Evolutionary conservation across 2,113 vertebrate species (phyloP).

Genomic region (Syngnathus scovelli): DNA sequence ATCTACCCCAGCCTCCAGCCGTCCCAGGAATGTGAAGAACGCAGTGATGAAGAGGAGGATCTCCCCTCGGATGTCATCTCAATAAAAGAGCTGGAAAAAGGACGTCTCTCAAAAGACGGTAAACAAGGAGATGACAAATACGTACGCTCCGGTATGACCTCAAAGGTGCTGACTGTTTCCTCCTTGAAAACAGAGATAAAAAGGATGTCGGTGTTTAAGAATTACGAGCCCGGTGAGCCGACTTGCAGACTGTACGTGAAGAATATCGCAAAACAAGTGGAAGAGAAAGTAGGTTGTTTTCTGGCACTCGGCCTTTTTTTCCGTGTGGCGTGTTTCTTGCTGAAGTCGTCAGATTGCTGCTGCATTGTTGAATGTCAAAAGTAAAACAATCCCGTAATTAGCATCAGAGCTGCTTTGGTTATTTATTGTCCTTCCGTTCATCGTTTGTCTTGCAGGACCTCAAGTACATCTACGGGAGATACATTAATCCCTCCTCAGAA

Average conservation of each 20-base stretch:
- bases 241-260: constrained; percentile 97
- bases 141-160: not conserved
- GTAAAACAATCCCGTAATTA: not conserved
- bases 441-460: constrained; percentile 77
- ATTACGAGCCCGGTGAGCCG: constrained; percentile 89
- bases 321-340: not conserved
- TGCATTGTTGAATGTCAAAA: not conserved
- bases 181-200: constrained; percentile 83
- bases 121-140: constrained; percentile 25
- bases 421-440: not conserved
- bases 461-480: constrained; percentile 95
- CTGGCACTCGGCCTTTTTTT: constrained; percentile 16
- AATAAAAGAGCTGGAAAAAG: constrained; percentile 85
- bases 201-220: constrained; percentile 91
- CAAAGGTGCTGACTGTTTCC: not conserved
- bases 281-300: constrained; percentile 81
- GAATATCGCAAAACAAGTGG: constrained; percentile 92
- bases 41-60: constrained; percentile 76
- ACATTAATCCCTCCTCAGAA: constrained; percentile 83
- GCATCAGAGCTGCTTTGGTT: not conserved
- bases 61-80: constrained; percentile 87
- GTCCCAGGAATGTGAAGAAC: constrained; percentile 71
- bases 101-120: constrained; percentile 88
- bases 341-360: constrained; percentile 4
- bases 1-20: constrained; percentile 79